Conservation (phyloP, 2,797 vertebrate species). For the Sparidentex hasta region DNA sequence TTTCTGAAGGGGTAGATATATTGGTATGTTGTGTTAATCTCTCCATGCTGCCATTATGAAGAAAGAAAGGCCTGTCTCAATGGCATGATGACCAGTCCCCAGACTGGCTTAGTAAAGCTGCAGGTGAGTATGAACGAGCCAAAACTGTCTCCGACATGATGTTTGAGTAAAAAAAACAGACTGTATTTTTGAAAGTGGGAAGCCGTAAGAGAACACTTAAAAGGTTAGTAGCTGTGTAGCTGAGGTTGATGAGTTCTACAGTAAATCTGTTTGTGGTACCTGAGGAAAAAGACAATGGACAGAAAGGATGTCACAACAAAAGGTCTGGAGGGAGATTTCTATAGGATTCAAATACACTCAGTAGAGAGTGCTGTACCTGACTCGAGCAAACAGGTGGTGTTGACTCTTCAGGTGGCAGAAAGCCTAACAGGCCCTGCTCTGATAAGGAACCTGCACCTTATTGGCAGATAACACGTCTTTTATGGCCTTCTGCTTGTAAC, state of each 20-base stretch:
- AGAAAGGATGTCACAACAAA: slow-evolving; percentile 30
- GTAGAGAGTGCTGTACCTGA: slow-evolving; percentile 16
- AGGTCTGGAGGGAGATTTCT: slow-evolving; percentile 14
- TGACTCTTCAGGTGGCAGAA: slow-evolving; percentile 11
- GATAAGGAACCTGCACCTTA: slow-evolving; percentile 4
- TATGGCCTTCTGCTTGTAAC: slow-evolving; percentile 14
- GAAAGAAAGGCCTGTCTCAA: not conserved
- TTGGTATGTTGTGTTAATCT: not conserved
- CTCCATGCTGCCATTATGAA: not conserved
- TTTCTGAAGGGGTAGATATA: slow-evolving; percentile 28
- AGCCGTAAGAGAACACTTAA: not conserved
- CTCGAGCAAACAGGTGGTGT: slow-evolving; percentile 23
- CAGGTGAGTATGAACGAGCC: not conserved
- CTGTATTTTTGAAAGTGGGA: slow-evolving; percentile 1
- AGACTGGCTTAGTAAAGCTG: slow-evolving; percentile 4
- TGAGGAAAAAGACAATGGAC: slow-evolving; percentile 65
- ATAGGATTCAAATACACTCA: slow-evolving; percentile 24
- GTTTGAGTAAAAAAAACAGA: not conserved
- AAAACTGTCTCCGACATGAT: not conserved
- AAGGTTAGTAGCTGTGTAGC: slow-evolving; percentile 3
- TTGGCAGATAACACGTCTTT: not conserved
- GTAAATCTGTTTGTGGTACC: slow-evolving; percentile 70
- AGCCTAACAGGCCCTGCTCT: not conserved
- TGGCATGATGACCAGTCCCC: slow-evolving; percentile 9
- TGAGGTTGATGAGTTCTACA: slow-evolving; percentile 62